Evolutionary conservation across 1,140 invertebrate species (phyloP), one percentile per base, ranked within the genome.

Genomic region (Vollenhovia emeryi): DNA sequence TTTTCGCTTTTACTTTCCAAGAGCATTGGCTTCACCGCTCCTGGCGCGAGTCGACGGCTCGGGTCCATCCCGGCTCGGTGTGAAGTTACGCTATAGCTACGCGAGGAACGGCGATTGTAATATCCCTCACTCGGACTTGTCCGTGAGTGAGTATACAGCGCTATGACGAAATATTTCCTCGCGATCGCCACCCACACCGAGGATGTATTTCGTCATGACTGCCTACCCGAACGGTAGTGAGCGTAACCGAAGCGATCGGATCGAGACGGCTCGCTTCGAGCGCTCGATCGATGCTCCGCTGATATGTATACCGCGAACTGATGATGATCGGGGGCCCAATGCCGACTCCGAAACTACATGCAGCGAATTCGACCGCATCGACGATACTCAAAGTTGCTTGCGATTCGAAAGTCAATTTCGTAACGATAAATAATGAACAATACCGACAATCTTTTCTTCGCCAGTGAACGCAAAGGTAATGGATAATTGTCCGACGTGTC

Each of bases 111-210:
- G 66, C 30, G 78, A 82, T 82, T 68, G 66, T 71, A 71, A 43
- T 48, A 21, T 68, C 36, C 55, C 73, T 64, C 74, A 13, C 33
- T 62, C 48, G 21, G 71, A 30, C 40, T 48, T n/a, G 40, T 75
- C 57, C 45, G 69, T 62, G 59, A 64, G 62, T 27, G 55, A 45
- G 55, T 50, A 55, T 78, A 73, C 30, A 80, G 52, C 48, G 66
- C 62, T 68, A 55, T 86, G 84, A 86, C 68, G 78, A 86, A 86
- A 86, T 83, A 74, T 83, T 74, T 83, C 84, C 66, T 83, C 84
- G 55, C 78, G 80, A 86, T 64, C 66, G 43, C 78, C 78, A 86
- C 84, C 84, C 71, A 86, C 84, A 86, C 71, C 68, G 66, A 84
- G 78, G 64, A 86, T 86, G 79, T 84, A 62, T 86, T 86, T 86